These are phyloP conservation scores for Melanotaenia duboulayi DNA, from an alignment of 2,113 vertebrate species.

Conservation along the genomic window DNA sequence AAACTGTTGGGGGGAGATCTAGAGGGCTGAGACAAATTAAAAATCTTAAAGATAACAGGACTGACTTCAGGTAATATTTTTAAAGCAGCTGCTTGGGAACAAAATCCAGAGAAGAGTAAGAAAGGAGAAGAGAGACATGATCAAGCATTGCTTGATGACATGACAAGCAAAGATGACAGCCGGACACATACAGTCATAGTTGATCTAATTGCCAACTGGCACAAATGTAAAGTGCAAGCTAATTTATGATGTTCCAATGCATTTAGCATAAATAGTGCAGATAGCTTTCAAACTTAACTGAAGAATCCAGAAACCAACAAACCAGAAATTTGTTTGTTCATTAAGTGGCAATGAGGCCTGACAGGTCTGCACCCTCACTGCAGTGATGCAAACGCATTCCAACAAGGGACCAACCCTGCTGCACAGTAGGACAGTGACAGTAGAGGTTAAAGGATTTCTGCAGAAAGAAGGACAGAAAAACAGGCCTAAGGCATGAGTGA, in stretches of 20 bases:
- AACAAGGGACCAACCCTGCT: slow-evolving; percentile 30
- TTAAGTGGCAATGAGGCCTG: slow-evolving; percentile 77
- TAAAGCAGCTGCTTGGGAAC: too few relatives aligned
- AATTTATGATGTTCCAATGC: slow-evolving; percentile 31
- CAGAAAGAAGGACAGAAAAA: slow-evolving; percentile 58
- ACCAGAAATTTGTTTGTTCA: slow-evolving; percentile 77
- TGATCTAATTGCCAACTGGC: slow-evolving; percentile 4
- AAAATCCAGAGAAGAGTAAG: too few relatives aligned
- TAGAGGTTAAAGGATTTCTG: slow-evolving; percentile 75
- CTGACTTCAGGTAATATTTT: too few relatives aligned
- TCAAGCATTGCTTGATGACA: background rate
- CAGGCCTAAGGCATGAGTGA: slow-evolving; percentile 39
- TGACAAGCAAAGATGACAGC: background rate
- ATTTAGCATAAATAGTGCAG: slow-evolving; percentile 54
- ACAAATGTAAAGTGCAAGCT: slow-evolving; percentile 5
- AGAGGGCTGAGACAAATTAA: too few relatives aligned
- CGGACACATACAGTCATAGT: background rate
- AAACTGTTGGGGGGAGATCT: too few relatives aligned
- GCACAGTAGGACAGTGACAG: slow-evolving; percentile 67
- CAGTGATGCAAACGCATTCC: slow-evolving; percentile 52
- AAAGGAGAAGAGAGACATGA: background rate
- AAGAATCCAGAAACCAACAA: too few relatives aligned
- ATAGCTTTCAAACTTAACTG: slow-evolving; percentile 64
- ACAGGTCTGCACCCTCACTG: slow-evolving; percentile 65
- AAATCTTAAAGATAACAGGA: too few relatives aligned